phyloP scores from a whole-genome alignment of 2,113 vertebrate genomes.

The Andinoacara biseriatus region DNA sequence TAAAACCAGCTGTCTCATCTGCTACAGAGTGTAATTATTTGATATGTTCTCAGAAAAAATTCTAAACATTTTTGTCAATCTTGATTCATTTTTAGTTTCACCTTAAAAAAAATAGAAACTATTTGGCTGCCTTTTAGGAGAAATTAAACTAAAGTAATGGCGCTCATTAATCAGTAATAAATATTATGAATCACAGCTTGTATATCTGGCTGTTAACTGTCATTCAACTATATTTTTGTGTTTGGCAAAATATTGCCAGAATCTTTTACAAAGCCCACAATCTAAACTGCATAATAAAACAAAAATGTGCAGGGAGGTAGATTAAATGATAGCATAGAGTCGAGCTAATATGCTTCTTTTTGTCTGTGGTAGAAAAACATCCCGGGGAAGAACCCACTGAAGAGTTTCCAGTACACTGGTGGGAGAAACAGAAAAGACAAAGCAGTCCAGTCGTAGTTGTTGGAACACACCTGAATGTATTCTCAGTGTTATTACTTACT shows the following conservation, averaged over 20 bases:
- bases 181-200: too few relatives aligned
- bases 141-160: too few relatives aligned
- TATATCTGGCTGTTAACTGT: too few relatives aligned
- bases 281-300: not conserved
- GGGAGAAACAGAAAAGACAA: conserved; percentile 38
- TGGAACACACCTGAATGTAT: not conserved
- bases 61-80: too few relatives aligned
- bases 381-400: conserved; percentile 78
- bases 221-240: too few relatives aligned
- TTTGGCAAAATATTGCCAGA: too few relatives aligned
- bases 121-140: not conserved
- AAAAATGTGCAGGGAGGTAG: not conserved
- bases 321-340: not conserved
- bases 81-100: not conserved
- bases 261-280: not conserved
- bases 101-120: not conserved
- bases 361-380: conserved; percentile 55
- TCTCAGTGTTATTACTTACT: not conserved
- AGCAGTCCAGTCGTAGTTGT: conserved; percentile 41
- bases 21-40: not conserved
- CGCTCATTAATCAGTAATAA: too few relatives aligned
- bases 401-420: conserved; percentile 74
- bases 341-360: not conserved
- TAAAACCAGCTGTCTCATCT: not conserved
- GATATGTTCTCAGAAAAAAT: not conserved